These are phyloP conservation scores for Pachyramphus minor DNA, from an alignment of 2,113 vertebrate species.

Conservation along the genomic window DNA sequence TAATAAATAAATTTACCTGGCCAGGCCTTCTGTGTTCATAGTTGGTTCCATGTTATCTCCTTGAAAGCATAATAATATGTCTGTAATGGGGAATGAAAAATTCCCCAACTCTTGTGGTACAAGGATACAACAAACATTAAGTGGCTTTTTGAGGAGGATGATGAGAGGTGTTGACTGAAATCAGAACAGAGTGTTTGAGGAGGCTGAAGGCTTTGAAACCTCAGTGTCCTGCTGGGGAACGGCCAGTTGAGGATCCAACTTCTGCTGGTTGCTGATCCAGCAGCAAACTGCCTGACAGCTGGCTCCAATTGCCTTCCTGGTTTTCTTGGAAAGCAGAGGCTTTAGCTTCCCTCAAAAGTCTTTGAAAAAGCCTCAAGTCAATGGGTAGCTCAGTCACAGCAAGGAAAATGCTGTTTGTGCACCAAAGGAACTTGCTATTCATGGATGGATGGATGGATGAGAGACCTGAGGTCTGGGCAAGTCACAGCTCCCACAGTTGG, in stretches of 20 bases:
- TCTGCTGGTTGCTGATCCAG: not conserved
- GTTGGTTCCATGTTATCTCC: not conserved
- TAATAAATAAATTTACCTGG: not conserved
- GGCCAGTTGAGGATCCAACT: not conserved
- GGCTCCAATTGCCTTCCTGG: fast-evolving
- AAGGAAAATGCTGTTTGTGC: not conserved
- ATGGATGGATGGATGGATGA: not conserved
- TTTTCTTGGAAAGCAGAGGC: not conserved
- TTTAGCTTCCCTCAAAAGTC: not conserved
- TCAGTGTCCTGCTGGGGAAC: not conserved
- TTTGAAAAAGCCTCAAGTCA: not conserved
- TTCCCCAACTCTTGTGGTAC: not conserved
- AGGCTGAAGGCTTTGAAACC: not conserved
- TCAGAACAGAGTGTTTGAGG: fast-evolving
- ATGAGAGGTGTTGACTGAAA: not conserved
- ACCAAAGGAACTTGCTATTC: not conserved
- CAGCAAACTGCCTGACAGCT: fast-evolving
- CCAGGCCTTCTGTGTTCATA: not conserved
- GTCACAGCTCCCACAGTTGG: fast-evolving
- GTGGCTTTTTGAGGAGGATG: not conserved
- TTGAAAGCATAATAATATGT: not conserved
- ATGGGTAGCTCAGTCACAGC: not conserved
- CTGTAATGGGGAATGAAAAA: not conserved
- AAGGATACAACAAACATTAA: fast-evolving
- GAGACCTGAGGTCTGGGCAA: not conserved